Base-by-base conservation (phyloP, 2,888 invertebrate species). In the Gisinianus flammeolus region DNA sequence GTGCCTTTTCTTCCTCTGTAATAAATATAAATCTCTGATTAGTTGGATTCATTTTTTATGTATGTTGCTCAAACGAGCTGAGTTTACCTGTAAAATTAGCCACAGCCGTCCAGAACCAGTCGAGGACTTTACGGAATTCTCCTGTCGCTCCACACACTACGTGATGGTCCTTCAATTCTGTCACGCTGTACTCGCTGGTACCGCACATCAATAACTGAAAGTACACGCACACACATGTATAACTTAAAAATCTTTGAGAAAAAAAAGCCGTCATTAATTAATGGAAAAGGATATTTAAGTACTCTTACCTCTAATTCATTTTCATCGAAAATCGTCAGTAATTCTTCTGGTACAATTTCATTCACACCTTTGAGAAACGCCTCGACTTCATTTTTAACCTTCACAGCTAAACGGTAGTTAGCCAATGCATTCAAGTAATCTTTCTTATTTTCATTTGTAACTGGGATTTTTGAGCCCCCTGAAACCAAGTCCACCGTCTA, bases 301-400 rank as follows among this genome's bases (percentile, higher is more conserved):
- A n/a, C n/a, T 44, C 3, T 87, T 87, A 95, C 95, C 93, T 97
- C 97, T 31, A 97, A 90, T 88, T 97, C 97, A 88, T 96, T 95
- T 88, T 97, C 97, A 88, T 97, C 96, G 88, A 97, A 97, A 87
- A 96, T 96, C 86, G 95, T 94, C 81, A 97, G 90, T 85, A 97
- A 90, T 88, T 95, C 94, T 88, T 95, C 95, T 4, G 97, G 96
- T 86, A 97, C 94, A 62, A 97, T 91, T 87, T 95, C 93, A 87
- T 94, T 94, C 74, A 97, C 91, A 0, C 97, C 97, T 85, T 94
- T 93, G 69, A 96, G 90, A 26, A 73, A 97, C 83, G 93, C 92
- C 86, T 93, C 95, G 68, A 94, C 91, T 89, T 97, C 96, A 76
- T 91, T 91, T 81, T 93, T 92, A 83, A 94, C 92, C 83, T 92